Conservation (phyloP, 2,797 vertebrate species). For the Falco rusticolus region DNA sequence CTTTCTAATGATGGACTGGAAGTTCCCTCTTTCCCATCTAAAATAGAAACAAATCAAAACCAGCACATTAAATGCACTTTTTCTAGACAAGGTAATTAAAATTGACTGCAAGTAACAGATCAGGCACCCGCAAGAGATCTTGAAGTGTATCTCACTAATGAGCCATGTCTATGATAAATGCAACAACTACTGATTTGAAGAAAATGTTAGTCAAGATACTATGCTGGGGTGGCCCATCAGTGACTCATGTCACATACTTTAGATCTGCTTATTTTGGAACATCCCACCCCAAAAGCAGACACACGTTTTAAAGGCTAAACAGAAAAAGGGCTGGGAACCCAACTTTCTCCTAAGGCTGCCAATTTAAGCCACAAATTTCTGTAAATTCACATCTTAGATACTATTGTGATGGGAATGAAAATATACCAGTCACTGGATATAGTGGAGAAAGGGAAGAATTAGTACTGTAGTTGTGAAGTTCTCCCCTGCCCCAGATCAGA, state of each 20-base stretch:
- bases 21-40: conserved; percentile 71
- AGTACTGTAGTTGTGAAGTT: background rate
- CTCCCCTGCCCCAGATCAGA: background rate
- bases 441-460: background rate
- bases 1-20: conserved; percentile 79
- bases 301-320: background rate
- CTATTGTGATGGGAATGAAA: background rate
- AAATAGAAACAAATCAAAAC: conserved; percentile 25
- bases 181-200: background rate
- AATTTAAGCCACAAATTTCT: background rate
- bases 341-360: background rate
- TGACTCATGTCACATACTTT: background rate
- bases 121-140: background rate
- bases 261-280: background rate
- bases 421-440: background rate
- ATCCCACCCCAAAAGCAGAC: background rate
- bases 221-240: background rate
- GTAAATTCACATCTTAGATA: background rate
- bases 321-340: background rate
- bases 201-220: background rate
- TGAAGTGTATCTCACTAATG: background rate
- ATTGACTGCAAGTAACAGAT: background rate
- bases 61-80: background rate
- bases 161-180: background rate
- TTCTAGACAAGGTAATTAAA: background rate